Evolutionary conservation across 2,797 vertebrate species (phyloP).

Genomic region (Pitangus sulphuratus): DNA sequence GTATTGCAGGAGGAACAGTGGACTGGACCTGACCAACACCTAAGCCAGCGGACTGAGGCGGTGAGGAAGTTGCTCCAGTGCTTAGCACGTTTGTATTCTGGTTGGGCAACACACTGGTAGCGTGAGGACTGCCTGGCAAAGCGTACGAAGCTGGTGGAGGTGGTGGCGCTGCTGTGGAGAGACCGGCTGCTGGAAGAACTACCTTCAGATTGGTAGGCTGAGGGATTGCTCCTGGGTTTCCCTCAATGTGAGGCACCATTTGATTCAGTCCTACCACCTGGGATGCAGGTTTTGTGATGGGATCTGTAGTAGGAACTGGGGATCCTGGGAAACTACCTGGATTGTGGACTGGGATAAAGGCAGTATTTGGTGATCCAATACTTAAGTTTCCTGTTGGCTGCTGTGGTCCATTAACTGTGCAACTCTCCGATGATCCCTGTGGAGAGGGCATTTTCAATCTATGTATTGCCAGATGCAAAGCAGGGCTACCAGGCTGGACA

Average conservation of each 20-base stretch:
- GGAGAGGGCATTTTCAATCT: slow-evolving; percentile 83
- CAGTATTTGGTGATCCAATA: slow-evolving; percentile 80
- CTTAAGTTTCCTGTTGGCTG: slow-evolving; percentile 78
- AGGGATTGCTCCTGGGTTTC: slow-evolving; percentile 76
- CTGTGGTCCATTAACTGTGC: slow-evolving; percentile 74
- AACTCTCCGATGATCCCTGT: slow-evolving; percentile 74
- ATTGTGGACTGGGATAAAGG: slow-evolving; percentile 81
- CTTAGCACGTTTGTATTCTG: slow-evolving; percentile 73
- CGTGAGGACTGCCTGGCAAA: slow-evolving; percentile 77
- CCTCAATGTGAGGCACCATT: slow-evolving; percentile 83
- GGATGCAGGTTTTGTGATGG: slow-evolving; percentile 76
- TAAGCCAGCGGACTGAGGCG: slow-evolving; percentile 67
- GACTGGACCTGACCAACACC: slow-evolving; percentile 76
- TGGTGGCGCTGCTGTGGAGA: slow-evolving; percentile 76
- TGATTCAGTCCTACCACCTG: slow-evolving; percentile 80
- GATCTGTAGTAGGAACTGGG: slow-evolving; percentile 76
- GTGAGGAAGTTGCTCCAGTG: slow-evolving; percentile 70
- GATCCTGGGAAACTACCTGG: slow-evolving; percentile 78
- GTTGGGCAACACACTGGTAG: slow-evolving; percentile 71
- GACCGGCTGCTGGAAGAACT: slow-evolving; percentile 80
- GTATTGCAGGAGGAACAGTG: slow-evolving; percentile 81
- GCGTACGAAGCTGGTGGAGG: slow-evolving; percentile 76
- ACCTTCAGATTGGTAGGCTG: slow-evolving; percentile 79
- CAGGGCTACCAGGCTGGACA: slow-evolving; percentile 72
- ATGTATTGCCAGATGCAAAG: slow-evolving; percentile 84